A percentile compares a stretch with the other conserved stretches of the same genome.
Conservation (phyloP, 2,888 invertebrate genomes). For the Amphipoea oculea region DNA sequence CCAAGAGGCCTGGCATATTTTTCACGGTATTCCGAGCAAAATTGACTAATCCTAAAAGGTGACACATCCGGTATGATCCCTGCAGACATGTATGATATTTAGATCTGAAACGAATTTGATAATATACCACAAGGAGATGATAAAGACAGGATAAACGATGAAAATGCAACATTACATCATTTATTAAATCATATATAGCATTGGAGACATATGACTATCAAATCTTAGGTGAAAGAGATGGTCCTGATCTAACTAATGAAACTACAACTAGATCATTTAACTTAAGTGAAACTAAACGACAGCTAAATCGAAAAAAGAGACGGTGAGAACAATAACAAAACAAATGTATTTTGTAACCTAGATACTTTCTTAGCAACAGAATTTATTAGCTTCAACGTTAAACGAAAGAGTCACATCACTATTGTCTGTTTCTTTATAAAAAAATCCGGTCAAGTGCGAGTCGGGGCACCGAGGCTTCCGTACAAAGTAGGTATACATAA, state of each 20-base stretch:
- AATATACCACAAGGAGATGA: not conserved
- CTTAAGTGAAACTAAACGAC: slow-evolving; percentile 29
- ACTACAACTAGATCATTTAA: slow-evolving; percentile 25
- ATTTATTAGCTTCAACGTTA: slow-evolving; percentile 24
- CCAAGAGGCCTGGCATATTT: slow-evolving; percentile 50
- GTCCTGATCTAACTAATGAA: not conserved
- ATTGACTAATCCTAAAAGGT: slow-evolving; percentile 12
- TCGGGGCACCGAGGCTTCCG: too few species aligned
- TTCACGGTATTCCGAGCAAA: slow-evolving; percentile 7
- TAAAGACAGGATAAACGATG: not conserved
- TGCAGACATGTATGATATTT: not conserved
- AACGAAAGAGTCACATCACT: slow-evolving; percentile 12
- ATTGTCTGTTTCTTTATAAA: slow-evolving; percentile 8
- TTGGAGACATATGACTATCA: not conserved
- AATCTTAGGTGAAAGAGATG: not conserved
- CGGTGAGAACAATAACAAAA: slow-evolving; percentile 45
- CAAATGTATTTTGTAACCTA: slow-evolving; percentile 52
- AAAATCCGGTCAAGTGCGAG: not conserved
- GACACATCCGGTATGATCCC: not conserved
- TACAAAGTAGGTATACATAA: too few species aligned
- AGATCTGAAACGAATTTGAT: not conserved
- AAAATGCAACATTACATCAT: not conserved
- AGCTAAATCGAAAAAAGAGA: slow-evolving; percentile 27
- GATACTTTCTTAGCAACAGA: slow-evolving; percentile 52
- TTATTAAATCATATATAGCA: not conserved